Evolutionary conservation across 2,797 vertebrate genomes (phyloP), one percentile per base, ranked within the genome.

Genomic region (Epinephelus malabaricus): DNA sequence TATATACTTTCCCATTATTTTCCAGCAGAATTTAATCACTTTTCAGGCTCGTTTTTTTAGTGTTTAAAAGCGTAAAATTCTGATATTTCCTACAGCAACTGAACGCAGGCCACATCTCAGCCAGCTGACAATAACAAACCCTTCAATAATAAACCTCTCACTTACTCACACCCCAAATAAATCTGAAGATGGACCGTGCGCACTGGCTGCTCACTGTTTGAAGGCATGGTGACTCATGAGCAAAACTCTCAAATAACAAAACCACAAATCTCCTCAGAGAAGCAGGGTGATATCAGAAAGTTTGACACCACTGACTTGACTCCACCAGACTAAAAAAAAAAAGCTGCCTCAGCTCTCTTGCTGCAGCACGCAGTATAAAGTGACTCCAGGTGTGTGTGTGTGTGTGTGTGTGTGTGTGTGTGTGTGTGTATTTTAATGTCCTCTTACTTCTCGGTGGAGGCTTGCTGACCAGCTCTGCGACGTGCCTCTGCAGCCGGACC

Each of bases 401-500:
- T 30, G 30, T 40, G 49, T 19, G 23, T 23, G 23, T 23, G 23
- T 23, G 23, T 23, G 23, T 23, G 23, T 21, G 46, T 18, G 46
- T 17, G 63, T n/a, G 62, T 30, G 30, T 40, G 49, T 19, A 5
- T 38, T n/a, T 59, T 43, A 7, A 75, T 62, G 6, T 43, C 45
- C 58, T 77, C 94, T 92, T 94, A 96, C 95, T 86, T 93, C 88
- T 93, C 8, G 88, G 83, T 15, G 95, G 94, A 46, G 95, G 93
- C 25, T 93, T 93, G 92, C 87, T 90, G 88, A 92, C 51, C 79
- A 94, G 84, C 49, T 88, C 92, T 0, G 93, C 78, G 78, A 96
- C 90, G 92, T 79, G 92, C 88, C 94, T 83, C 81, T 93, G 95
- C 89, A 96, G 85, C 68, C 89, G 85, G 69, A 78, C 59, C 89